Base-by-base conservation (phyloP, 2,797 vertebrate genomes). In the Macrochelys suwanniensis region DNA sequence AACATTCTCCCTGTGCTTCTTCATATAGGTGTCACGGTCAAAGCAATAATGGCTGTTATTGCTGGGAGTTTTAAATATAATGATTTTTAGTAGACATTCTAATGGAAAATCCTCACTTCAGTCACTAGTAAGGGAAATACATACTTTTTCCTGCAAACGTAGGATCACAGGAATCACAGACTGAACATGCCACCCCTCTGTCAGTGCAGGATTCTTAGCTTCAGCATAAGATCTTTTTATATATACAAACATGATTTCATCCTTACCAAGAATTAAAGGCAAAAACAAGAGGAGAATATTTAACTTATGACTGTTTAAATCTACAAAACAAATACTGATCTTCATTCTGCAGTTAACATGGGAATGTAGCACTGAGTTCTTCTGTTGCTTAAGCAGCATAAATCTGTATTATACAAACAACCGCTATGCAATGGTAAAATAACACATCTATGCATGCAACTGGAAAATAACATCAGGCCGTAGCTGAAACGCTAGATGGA, bases 321-420 rank as follows among this genome's bases (percentile, higher is more conserved):
- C 59, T 1, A 0, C 28, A 28, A 80, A 49, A 84, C 83, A 88
- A 85, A 82, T 84, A 90, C 89, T 25, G 82, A 86, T 94, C 89
- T 85, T 90, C 80, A 61, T 68, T n/a, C 56, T 51, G 81, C 82
- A 79, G 82, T 85, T 82, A 90, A 89, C 85, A 92, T 80, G 90
- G 88, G 59, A 88, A 85, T 12, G 26, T 4, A 5, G 78, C 91
- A 95, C 80, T 74, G 82, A 89, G 42, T 68, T 81, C 90, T 91
- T 81, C 88, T 93, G 80, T 86, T 84, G 37, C 33, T 26, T 88
- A 77, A 92, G 50, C 2, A 96, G 76, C 71, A 93, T 65, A 89
- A 94, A 88, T 83, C 13, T 0, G 0, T 2, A 21, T 47, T 83
- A 77, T 88, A 83, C 89, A 91, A 94, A 71, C 86, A 89, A 79